A percentile compares a stretch with the other conserved stretches of the same genome.
These are phyloP conservation scores for Cynodonichthys magdalenae DNA, from an alignment of 2,797 vertebrate genomes.

Conservation along the genomic window DNA sequence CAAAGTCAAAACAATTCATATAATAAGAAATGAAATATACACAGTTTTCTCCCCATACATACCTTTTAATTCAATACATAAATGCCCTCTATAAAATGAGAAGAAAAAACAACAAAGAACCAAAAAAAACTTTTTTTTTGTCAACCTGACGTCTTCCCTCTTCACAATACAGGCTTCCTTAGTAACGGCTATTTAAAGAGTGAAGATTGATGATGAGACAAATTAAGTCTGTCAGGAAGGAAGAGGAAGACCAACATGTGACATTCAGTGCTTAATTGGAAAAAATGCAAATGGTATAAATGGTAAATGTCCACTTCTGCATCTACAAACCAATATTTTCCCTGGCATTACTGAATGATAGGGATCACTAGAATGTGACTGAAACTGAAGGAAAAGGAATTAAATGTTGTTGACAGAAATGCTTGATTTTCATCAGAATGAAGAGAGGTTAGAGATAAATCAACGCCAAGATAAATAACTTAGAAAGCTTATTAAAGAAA, in stretches of 20 bases:
- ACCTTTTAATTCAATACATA: too few species aligned
- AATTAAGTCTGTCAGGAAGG: slow-evolving; percentile 26
- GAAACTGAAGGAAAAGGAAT: slow-evolving; percentile 9
- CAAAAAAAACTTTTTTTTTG: slow-evolving; percentile 34
- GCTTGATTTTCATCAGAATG: slow-evolving; percentile 29
- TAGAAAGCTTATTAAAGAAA: slow-evolving; percentile 1
- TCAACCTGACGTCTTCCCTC: slow-evolving; percentile 30
- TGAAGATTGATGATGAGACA: slow-evolving; percentile 47
- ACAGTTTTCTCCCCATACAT: too few species aligned
- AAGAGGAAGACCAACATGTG: slow-evolving; percentile 14
- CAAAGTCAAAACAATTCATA: too few species aligned
- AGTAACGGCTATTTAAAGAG: slow-evolving; percentile 46
- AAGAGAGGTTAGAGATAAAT: slow-evolving; percentile 12
- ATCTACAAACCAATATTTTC: not conserved
- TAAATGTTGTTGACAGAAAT: slow-evolving; percentile 18
- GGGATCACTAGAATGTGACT: slow-evolving; percentile 23
- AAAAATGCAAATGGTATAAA: not conserved
- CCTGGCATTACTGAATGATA: slow-evolving; percentile 14
- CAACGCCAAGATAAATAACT: slow-evolving; percentile 28
- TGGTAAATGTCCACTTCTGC: not conserved
- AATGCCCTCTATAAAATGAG: too few species aligned
- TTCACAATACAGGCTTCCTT: slow-evolving; percentile 26
- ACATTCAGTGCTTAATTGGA: slow-evolving; percentile 5
- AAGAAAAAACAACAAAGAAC: slow-evolving; percentile 24
- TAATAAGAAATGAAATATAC: too few species aligned